phyloP scores from a whole-genome alignment of 2,888 invertebrate species.

The Agapostemon virescens region DNA sequence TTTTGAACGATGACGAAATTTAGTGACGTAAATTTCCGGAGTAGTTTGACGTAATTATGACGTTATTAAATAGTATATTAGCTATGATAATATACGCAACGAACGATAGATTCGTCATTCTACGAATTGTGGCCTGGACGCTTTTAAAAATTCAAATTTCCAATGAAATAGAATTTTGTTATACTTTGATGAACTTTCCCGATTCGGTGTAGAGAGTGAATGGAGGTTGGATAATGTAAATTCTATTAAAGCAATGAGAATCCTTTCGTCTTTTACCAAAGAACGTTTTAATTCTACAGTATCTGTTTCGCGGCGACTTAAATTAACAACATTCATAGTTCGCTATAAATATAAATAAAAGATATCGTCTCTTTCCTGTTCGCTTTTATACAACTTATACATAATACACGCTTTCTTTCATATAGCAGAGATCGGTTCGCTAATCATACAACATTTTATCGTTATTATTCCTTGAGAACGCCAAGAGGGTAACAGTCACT shows the following conservation, averaged over 20 bases:
- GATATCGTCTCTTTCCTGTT: slow-evolving; percentile 11
- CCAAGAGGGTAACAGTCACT: not conserved
- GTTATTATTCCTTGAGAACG: not conserved
- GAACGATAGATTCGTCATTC: too few relatives aligned
- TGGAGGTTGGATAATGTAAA: not conserved
- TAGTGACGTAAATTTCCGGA: slow-evolving; percentile 22
- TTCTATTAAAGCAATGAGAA: slow-evolving; percentile 8
- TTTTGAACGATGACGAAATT: not conserved
- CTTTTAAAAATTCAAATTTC: not conserved
- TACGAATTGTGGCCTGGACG: not conserved
- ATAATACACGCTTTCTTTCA: slow-evolving; percentile 11
- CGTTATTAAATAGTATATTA: not conserved
- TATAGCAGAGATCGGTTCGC: not conserved
- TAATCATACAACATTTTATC: not conserved
- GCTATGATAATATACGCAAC: too few relatives aligned
- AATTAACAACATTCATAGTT: slow-evolving; percentile 69
- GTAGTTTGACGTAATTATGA: slow-evolving; percentile 44
- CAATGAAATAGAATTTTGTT: not conserved
- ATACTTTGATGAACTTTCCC: not conserved
- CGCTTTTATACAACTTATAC: slow-evolving; percentile 37
- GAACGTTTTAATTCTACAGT: slow-evolving; percentile 65
- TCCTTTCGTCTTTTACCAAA: slow-evolving; percentile 61
- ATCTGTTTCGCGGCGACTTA: slow-evolving; percentile 57
- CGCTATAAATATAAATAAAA: slow-evolving; percentile 70
- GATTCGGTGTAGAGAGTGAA: not conserved